phyloP scores from a whole-genome alignment of 2,113 vertebrate species.

The Hemiprocne comata region DNA sequence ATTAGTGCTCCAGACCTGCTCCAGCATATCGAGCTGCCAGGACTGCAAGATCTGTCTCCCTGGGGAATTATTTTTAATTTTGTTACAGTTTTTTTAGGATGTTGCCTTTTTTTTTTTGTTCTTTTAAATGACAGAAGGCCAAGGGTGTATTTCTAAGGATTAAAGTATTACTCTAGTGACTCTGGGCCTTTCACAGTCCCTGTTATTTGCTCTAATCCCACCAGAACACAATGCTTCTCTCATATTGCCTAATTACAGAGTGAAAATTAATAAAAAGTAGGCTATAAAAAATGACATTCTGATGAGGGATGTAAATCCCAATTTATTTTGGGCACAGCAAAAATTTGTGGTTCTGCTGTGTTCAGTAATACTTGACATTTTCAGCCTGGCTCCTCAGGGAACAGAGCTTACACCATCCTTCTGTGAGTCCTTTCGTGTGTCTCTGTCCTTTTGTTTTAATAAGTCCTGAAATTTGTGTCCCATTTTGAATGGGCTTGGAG shows the following conservation, averaged over 20 bases:
- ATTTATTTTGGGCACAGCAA: not conserved
- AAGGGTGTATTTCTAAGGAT: slow-evolving; percentile 14
- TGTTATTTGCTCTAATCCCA: slow-evolving; percentile 1
- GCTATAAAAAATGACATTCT: not conserved
- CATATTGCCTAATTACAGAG: not conserved
- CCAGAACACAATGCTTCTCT: not conserved
- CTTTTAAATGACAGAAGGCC: not conserved
- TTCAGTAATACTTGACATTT: not conserved
- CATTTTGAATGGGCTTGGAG: not conserved
- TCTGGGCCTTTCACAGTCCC: not conserved
- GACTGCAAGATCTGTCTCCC: not conserved
- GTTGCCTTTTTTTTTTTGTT: not conserved
- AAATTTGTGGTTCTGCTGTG: not conserved
- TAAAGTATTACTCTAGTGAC: not conserved
- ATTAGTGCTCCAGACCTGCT: not conserved
- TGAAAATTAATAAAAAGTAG: slow-evolving; percentile 8
- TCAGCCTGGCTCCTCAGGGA: not conserved
- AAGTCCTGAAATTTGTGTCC: not conserved
- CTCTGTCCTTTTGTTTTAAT: not conserved
- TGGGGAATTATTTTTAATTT: not conserved
- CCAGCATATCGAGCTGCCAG: not conserved
- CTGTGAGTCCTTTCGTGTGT: accelerated
- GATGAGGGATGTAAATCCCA: not conserved
- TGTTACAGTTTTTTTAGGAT: not conserved
- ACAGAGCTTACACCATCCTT: not conserved